Evolutionary conservation across 2,888 invertebrate genomes (phyloP), one percentile per base, ranked within the genome.

Genomic region (Drosophila seclusa): DNA sequence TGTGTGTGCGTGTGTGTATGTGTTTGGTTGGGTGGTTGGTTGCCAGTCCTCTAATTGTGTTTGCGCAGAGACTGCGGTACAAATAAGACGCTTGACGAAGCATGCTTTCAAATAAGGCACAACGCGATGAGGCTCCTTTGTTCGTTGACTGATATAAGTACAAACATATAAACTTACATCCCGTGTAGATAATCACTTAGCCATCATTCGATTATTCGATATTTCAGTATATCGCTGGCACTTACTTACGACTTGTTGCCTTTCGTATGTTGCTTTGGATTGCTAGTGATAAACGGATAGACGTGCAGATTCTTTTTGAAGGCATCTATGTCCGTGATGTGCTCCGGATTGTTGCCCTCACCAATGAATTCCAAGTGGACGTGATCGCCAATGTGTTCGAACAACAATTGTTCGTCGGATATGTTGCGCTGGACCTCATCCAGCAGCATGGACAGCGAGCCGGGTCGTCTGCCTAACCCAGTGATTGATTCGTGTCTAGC

Each of bases 21-120:
- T 48, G 29, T 32, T 21, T 50, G 38, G 13, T 34, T 45, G 24
- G 31, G 36, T 48, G 48, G 31, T 36, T 48, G 49, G 55, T 29
- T 55, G 74, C 36, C 52, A 54, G 66, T 65, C 36, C 69, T 73
- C 49, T 79, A 76, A 76, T 82, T 82, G 79, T 82, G 65, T 79
- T 69, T 72, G 67, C 55, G 53, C 31, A 54, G 68, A 53, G 66
- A 61, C 72, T 73, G 76, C 71, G 68, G 57, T 62, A 57, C 76
- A 67, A 69, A 62, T 61, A 73, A 67, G 63, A 36, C 42, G 63
- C 50, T 66, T 42, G 49, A 55, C 7, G 45, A 36, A 29, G 59
- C 45, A 52, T 63, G 31, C 42, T n/a, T 34, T 18, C 64, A n/a
- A 61, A 32, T 36, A 10, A 49, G 32, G 36, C 34, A 48, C 34